A percentile compares a stretch with the other conserved stretches of the same genome.
These are phyloP conservation scores for Labroides dimidiatus DNA, from an alignment of 2,797 vertebrate species.

Conservation along the genomic window DNA sequence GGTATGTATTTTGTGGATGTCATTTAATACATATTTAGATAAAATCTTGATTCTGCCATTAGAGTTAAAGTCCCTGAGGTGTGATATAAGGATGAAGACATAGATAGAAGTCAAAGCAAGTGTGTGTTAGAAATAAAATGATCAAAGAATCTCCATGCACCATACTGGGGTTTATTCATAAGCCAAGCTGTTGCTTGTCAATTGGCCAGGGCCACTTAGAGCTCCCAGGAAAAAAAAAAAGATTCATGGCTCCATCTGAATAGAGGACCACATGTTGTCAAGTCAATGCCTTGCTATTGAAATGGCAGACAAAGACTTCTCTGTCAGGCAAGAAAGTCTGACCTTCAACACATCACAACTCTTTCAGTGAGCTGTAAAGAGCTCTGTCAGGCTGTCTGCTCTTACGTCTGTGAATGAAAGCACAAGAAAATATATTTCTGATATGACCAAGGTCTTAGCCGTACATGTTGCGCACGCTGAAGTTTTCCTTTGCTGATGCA, in stretches of 20 bases:
- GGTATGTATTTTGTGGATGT: slow-evolving; percentile 23
- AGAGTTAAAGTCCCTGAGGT: slow-evolving; percentile 3
- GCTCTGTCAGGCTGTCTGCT: slow-evolving; percentile 41
- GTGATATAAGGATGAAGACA: slow-evolving; percentile 3
- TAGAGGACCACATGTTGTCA: slow-evolving; percentile 74
- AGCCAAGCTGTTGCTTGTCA: slow-evolving; percentile 79
- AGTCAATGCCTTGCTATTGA: slow-evolving; percentile 79
- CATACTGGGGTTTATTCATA: slow-evolving; percentile 77
- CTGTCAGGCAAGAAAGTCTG: slow-evolving; percentile 71
- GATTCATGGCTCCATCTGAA: slow-evolving; percentile 74
- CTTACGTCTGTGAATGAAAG: slow-evolving; percentile 34
- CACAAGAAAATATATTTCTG: slow-evolving; percentile 21
- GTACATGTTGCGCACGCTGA: not conserved
- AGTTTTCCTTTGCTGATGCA: not conserved
- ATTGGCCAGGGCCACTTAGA: slow-evolving; percentile 73
- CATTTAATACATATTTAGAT: slow-evolving; percentile 28
- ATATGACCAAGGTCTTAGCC: slow-evolving; percentile 10
- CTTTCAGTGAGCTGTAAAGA: slow-evolving; percentile 50
- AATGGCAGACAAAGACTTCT: slow-evolving; percentile 71
- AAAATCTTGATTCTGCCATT: slow-evolving; percentile 30
- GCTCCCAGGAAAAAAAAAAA: slow-evolving; percentile 70
- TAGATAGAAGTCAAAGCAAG: not conserved
- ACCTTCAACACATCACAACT: slow-evolving; percentile 72
- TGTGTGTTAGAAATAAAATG: slow-evolving; percentile 37
- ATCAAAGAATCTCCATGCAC: slow-evolving; percentile 64